Conservation (phyloP, 1,140 invertebrate species). For the Brachionus calyciflorus region DNA sequence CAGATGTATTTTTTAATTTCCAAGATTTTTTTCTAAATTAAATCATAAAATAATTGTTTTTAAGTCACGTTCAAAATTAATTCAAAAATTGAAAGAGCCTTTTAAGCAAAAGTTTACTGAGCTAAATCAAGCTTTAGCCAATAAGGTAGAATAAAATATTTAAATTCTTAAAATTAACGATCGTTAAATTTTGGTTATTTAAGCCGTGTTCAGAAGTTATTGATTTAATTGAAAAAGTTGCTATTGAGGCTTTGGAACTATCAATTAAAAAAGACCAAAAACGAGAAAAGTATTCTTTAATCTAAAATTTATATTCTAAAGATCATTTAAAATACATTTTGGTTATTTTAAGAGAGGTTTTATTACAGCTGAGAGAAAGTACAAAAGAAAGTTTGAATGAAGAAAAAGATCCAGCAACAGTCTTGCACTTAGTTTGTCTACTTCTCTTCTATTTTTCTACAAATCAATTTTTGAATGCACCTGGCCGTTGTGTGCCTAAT, state of each 20-base stretch:
- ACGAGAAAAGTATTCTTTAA: conserved; percentile 43
- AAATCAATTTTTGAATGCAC: conserved; percentile 77
- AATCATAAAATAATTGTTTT: too few relatives aligned
- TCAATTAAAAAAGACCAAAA: conserved; percentile 38
- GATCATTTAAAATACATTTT: too few relatives aligned
- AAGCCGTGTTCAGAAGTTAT: neutral
- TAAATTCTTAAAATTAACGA: neutral
- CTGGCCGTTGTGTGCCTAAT: conserved; percentile 80
- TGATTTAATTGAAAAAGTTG: conserved; percentile 43
- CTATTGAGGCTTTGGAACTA: conserved; percentile 15
- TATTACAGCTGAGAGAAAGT: conserved; percentile 68
- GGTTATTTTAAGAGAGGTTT: conserved; percentile 58
- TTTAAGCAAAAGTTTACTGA: conserved; percentile 24
- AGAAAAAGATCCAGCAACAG: conserved; percentile 73
- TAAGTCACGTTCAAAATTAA: too few relatives aligned
- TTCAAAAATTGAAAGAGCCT: conserved; percentile 42
- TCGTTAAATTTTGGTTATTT: neutral
- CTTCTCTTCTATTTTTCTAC: conserved; percentile 77
- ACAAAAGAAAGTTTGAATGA: neutral
- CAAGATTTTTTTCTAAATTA: neutral
- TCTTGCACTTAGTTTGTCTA: conserved; percentile 75
- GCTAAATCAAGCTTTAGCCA: conserved; percentile 28
- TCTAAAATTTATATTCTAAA: too few relatives aligned
- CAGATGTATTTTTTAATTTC: conserved; percentile 1
- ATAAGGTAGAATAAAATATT: neutral